Conservation (phyloP, 2,888 invertebrate species). For the Chymomyza procnemis region DNA sequence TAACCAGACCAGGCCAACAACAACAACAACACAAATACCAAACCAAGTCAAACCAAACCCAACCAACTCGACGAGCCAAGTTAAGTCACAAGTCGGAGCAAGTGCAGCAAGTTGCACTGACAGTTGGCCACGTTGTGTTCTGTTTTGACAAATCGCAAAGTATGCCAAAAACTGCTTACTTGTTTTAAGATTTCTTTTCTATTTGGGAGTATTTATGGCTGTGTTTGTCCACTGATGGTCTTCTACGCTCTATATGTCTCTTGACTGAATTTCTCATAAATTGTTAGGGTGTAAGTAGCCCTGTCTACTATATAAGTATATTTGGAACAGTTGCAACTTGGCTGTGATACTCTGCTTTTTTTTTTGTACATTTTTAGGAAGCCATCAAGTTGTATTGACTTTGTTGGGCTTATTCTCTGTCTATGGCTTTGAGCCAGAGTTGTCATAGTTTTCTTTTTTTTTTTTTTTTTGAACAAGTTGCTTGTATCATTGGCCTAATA, state of each 20-base stretch:
- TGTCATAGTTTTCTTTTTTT: too few relatives aligned
- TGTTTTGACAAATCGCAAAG: slow-evolving; percentile 6
- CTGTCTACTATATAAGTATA: slow-evolving; percentile 17
- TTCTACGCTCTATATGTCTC: neutral
- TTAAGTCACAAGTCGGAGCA: neutral
- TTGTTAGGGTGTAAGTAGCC: too few relatives aligned
- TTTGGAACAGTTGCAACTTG: neutral
- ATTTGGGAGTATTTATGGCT: neutral
- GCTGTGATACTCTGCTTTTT: too few relatives aligned
- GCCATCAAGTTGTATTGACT: neutral
- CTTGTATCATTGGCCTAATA: neutral
- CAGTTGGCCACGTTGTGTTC: slow-evolving; percentile 1
- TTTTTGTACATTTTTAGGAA: neutral
- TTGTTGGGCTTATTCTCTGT: neutral
- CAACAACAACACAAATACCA: slow-evolving; percentile 46
- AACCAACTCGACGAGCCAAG: slow-evolving; percentile 6
- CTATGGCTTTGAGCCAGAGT: neutral
- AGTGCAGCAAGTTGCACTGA: slow-evolving; percentile 6
- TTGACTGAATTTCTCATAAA: slow-evolving; percentile 42
- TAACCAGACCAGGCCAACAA: slow-evolving; percentile 30
- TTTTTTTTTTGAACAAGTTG: slow-evolving; percentile 8
- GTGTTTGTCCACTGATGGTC: neutral
- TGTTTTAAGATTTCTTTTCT: slow-evolving; percentile 37
- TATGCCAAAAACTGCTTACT: slow-evolving; percentile 37
- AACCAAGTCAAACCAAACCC: slow-evolving; percentile 38